Conservation (phyloP, 2,113 vertebrate genomes). For the Perognathus longimembris region DNA sequence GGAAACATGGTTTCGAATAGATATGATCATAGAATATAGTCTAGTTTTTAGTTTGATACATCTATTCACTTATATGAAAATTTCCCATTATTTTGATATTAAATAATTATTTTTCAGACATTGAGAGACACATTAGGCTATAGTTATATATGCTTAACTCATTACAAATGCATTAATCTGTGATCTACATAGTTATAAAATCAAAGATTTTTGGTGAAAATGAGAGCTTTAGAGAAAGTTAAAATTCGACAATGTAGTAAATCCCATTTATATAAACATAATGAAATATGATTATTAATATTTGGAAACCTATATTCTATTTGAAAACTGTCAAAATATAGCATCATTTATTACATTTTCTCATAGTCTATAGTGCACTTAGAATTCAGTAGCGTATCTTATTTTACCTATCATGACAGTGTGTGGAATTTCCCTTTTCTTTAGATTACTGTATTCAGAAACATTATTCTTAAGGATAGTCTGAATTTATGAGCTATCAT, state of each 20-base stretch:
- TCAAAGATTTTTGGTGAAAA: neutral
- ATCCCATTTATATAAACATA: neutral
- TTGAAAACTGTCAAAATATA: neutral
- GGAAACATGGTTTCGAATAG: neutral
- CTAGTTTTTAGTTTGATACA: neutral
- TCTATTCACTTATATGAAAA: neutral
- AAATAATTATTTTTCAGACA: neutral
- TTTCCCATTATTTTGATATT: neutral
- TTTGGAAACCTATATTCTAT: neutral
- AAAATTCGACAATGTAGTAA: neutral
- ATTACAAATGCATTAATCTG: neutral
- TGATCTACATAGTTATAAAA: neutral
- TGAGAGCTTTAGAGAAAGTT: neutral
- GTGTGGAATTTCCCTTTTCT: slow-evolving; percentile 1
- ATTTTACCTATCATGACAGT: neutral
- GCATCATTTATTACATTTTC: neutral
- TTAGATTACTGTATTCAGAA: neutral
- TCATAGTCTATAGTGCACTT: neutral
- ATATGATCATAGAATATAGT: neutral
- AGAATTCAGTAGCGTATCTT: neutral
- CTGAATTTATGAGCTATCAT: neutral
- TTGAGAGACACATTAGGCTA: neutral
- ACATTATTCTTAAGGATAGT: neutral
- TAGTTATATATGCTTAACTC: neutral
- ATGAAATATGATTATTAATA: slow-evolving; percentile 16